These are phyloP conservation scores for Lucinisca nassula DNA, from an alignment of 2,888 invertebrate genomes.

Conservation along the genomic window DNA sequence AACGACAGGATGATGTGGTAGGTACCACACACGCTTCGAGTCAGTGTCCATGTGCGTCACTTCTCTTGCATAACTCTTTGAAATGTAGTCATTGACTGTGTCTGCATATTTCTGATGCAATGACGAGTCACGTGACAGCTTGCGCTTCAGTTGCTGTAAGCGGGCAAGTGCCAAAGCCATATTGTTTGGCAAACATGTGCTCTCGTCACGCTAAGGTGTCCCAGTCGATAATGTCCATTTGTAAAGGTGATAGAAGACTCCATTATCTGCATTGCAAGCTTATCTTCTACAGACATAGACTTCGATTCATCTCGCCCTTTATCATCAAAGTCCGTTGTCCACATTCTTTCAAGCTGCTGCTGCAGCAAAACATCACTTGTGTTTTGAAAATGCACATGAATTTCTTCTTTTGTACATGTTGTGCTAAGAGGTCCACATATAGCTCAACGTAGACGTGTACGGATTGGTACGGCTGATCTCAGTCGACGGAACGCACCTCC, in stretches of 20 bases:
- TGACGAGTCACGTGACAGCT: constrained; percentile 9
- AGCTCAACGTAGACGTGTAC: constrained; percentile 37
- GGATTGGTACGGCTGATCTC: constrained; percentile 31
- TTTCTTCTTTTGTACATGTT: not conserved
- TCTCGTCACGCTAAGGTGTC: constrained; percentile 46
- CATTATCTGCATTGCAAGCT: constrained; percentile 11
- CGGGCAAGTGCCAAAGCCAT: constrained; percentile 24
- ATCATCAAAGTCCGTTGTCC: constrained; percentile 37
- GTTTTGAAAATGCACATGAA: not conserved
- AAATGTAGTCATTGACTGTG: constrained; percentile 39
- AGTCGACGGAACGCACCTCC: constrained; percentile 23
- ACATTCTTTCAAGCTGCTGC: constrained; percentile 34
- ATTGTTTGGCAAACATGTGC: constrained; percentile 43
- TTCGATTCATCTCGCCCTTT: not conserved
- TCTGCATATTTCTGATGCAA: constrained; percentile 30
- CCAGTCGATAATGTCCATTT: constrained; percentile 50
- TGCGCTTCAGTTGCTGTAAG: constrained; percentile 38
- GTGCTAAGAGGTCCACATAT: constrained; percentile 15
- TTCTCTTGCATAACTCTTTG: constrained; percentile 49
- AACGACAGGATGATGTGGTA: constrained; percentile 61
- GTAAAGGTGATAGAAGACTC: constrained; percentile 18
- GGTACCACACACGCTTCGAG: constrained; percentile 42
- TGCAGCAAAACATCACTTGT: not conserved
- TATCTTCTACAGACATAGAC: constrained; percentile 50
- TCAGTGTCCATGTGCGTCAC: not conserved